phyloP scores from a whole-genome alignment of 2,113 vertebrate genomes.

The Coturnix japonica region DNA sequence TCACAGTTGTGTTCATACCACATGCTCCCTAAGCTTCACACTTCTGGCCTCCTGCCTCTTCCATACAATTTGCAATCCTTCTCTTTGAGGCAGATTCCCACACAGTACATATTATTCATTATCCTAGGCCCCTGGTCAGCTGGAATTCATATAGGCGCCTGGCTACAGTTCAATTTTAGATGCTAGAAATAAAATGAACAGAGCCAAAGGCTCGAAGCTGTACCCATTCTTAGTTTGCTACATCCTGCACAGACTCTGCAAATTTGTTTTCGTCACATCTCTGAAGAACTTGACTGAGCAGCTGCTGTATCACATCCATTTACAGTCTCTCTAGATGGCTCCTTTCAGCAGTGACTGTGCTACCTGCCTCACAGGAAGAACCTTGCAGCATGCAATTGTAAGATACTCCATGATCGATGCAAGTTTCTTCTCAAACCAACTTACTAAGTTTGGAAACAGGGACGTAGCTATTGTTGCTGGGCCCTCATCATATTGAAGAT shows the following conservation, averaged over 20 bases:
- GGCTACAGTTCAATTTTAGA: background rate
- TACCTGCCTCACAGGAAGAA: background rate
- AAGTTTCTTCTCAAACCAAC: background rate
- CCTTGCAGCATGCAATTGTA: background rate
- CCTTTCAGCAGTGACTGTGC: background rate
- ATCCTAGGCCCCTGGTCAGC: rapidly evolving
- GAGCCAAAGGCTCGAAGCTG: background rate
- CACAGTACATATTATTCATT: background rate
- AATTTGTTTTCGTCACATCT: background rate
- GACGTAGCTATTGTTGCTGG: background rate
- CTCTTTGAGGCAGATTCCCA: background rate
- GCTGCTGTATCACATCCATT: background rate
- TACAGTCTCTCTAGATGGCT: background rate
- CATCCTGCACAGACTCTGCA: background rate
- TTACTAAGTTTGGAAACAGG: background rate
- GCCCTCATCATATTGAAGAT: background rate
- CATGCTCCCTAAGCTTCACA: background rate
- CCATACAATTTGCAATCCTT: background rate
- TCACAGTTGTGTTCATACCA: constrained; percentile 38
- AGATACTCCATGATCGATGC: background rate
- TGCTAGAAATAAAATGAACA: background rate
- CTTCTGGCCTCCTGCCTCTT: constrained; percentile 8
- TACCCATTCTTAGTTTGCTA: background rate
- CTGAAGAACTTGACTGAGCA: background rate
- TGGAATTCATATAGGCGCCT: background rate